Evolutionary conservation across 1,140 invertebrate genomes (phyloP).

Genomic region (Dufourea novaeangliae): DNA sequence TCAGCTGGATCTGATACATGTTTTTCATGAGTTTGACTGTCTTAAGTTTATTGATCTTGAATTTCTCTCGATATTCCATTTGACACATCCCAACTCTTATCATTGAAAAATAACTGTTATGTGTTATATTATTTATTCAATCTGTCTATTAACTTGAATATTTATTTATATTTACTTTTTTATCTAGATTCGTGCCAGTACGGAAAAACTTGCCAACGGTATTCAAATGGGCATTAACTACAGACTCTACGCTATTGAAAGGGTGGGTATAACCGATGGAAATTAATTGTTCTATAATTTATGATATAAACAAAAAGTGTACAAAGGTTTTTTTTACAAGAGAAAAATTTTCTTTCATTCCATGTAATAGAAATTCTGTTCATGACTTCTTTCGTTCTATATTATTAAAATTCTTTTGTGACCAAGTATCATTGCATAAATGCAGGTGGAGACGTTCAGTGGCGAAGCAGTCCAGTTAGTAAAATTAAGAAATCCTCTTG

Average conservation of each 20-base stretch:
- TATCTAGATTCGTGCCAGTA: slow-evolving; percentile 84
- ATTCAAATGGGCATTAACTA: slow-evolving; percentile 91
- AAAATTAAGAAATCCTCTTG: slow-evolving; percentile 87
- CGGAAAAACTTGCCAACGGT: slow-evolving; percentile 89
- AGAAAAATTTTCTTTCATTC: background rate
- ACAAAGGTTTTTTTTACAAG: too few relatives aligned
- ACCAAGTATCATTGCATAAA: slow-evolving; percentile 26
- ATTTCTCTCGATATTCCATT: too few relatives aligned
- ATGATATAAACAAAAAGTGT: too few relatives aligned
- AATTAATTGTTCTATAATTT: too few relatives aligned
- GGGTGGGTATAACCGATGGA: slow-evolving; percentile 82
- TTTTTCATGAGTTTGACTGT: too few relatives aligned
- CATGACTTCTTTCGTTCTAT: too few relatives aligned
- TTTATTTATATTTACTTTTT: background rate
- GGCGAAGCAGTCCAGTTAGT: slow-evolving; percentile 89
- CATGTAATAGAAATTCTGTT: background rate
- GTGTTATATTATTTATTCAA: background rate
- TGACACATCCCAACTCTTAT: too few relatives aligned
- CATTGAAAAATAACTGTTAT: too few relatives aligned
- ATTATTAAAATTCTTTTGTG: background rate
- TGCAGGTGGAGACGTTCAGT: slow-evolving; percentile 87
- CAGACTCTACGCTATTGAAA: slow-evolving; percentile 90
- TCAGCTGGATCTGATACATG: too few relatives aligned
- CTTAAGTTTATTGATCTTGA: too few relatives aligned
- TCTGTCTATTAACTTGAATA: background rate